phyloP scores from a whole-genome alignment of 1,140 invertebrate species.

The Saxidomus purpurata region DNA sequence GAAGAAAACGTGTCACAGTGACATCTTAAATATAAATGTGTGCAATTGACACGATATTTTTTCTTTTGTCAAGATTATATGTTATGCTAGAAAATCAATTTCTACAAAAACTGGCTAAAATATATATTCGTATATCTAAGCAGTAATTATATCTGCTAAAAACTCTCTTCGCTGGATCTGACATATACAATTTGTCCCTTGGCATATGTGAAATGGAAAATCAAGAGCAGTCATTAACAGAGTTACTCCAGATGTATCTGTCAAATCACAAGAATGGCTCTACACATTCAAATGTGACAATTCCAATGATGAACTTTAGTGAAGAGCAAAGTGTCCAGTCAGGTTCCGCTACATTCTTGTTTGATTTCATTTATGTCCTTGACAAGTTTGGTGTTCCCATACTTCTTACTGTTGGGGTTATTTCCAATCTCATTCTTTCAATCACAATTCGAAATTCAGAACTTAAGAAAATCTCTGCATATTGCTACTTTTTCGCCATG shows the following conservation, averaged over 20 bases:
- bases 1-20: no score
- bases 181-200: no score
- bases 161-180: no score
- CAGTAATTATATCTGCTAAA: no score
- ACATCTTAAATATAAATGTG: no score
- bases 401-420: constrained; percentile 62
- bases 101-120: no score
- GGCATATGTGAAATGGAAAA: neutral
- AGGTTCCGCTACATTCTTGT: neutral
- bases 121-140: no score
- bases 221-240: neutral
- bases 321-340: neutral
- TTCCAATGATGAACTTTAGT: neutral
- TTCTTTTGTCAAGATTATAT: no score
- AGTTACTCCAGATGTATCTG: neutral
- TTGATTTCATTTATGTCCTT: constrained; percentile 35
- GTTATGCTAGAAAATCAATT: no score
- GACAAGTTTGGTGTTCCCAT: constrained; percentile 63
- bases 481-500: constrained; percentile 64
- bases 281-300: neutral
- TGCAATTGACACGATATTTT: no score
- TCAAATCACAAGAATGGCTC: neutral
- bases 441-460: constrained; percentile 64
- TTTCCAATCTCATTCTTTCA: constrained; percentile 58
- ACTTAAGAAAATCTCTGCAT: constrained; percentile 66